Base-by-base conservation (phyloP, 2,113 vertebrate species). In the Henicopernis longicauda region DNA sequence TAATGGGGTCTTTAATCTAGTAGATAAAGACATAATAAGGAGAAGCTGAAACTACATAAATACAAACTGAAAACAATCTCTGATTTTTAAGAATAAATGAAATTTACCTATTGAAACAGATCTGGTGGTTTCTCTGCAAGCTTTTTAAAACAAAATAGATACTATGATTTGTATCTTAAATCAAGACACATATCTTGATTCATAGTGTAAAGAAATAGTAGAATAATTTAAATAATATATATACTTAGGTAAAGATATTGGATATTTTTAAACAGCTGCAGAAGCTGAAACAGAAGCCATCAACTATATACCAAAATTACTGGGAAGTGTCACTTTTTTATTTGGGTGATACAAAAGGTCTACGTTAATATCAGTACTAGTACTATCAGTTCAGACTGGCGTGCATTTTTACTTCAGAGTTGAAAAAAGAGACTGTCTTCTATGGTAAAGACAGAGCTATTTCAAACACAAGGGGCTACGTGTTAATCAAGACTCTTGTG, bases 1-100 rank as follows among this genome's bases (percentile, higher is more conserved):
- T 82, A 94, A 95, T 82, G 38, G 16, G 13, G 14, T 87, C 57
- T 86, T 94, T 89, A 94, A 85, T 91, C 84, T 79, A 67, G 23
- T 59, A 94, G 89, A 86, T 91, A 95, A 97, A 95, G 54, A 44
- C 23, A 49, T 52, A 90, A 88, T 58, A 80, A 59, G 20, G 73
- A 86, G 44, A 15, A 91, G 57, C 9, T 45, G 21, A 91, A 91
- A 49, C 38, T 85, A 82, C 44, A 72, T 23, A 86, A 94, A 84
- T 65, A 84, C 38, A 45, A 89, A 74, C 65, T 57, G 44, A 82
- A 96, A 94, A 87, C 82, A 79, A 84, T 89, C 47, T 66, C 45
- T 67, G 34, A 79, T 82, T 91, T 95, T 93, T 47, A 87, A 82
- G 36, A 84, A 32, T 29, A 74, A 91, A 84, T 63, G 5, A 74